Conservation (phyloP, 92 coral and sea anemone genomes). For the Metridium senile region DNA sequence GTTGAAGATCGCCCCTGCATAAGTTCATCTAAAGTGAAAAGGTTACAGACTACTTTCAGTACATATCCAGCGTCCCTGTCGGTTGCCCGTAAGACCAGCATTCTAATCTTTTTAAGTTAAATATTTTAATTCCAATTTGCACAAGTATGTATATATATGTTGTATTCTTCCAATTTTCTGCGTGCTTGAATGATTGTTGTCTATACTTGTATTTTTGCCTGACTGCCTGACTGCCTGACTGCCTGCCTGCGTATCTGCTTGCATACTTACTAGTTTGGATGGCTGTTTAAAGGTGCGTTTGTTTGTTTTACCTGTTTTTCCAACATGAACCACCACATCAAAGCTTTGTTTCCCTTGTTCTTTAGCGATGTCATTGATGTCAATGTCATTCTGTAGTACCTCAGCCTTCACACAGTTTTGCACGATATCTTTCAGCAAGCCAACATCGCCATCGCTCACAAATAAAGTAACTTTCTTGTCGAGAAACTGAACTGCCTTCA, state of each 20-base stretch:
- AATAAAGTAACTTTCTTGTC: conserved; percentile 65
- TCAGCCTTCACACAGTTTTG: conserved; percentile 39
- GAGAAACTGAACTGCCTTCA: conserved; percentile 73
- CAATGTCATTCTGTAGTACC: conserved; percentile 27
- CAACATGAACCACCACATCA: conserved; percentile 30
- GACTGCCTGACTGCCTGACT: too few relatives aligned
- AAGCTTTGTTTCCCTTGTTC: conserved; percentile 28
- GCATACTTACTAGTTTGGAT: too few relatives aligned
- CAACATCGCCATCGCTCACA: conserved; percentile 44
- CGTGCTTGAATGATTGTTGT: too few relatives aligned
- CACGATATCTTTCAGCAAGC: conserved; percentile 33
- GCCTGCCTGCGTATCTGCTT: not conserved
- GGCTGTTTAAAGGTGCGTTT: not conserved
- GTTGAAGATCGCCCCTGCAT: conserved; percentile 43
- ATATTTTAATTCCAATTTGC: too few relatives aligned
- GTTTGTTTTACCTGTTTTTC: not conserved
- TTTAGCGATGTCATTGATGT: conserved; percentile 46
- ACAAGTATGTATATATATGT: too few relatives aligned
- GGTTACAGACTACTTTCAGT: not conserved
- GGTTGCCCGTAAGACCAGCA: too few relatives aligned
- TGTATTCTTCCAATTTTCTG: too few relatives aligned
- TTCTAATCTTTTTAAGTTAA: too few relatives aligned
- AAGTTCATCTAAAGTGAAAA: not conserved
- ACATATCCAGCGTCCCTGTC: not conserved
- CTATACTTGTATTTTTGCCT: too few relatives aligned